A percentile compares a stretch with the other conserved stretches of the same genome.
Conservation (phyloP, 2,113 vertebrate genomes). For the Steatornis caripensis region DNA sequence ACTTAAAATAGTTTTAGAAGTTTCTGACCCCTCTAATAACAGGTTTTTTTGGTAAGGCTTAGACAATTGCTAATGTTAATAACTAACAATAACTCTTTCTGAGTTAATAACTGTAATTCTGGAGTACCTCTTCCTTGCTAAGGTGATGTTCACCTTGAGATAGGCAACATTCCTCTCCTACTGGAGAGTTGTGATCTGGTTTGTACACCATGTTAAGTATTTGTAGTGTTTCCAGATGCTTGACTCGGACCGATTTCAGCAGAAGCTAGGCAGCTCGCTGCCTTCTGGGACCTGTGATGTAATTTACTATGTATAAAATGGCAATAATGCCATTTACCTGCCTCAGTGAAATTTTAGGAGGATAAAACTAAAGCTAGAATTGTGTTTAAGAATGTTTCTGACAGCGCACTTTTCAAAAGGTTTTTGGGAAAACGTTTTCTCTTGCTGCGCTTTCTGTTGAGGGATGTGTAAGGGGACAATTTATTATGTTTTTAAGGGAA, state of each 20-base stretch:
- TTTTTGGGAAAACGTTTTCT: not conserved
- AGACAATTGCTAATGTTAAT: not conserved
- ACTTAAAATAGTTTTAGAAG: not conserved
- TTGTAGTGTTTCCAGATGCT: not conserved
- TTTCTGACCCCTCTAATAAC: not conserved
- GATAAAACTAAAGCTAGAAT: not conserved
- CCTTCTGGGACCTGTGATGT: not conserved
- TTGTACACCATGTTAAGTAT: not conserved
- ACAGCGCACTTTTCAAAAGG: not conserved
- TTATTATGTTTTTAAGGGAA: not conserved
- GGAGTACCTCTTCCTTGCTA: not conserved
- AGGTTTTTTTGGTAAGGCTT: not conserved
- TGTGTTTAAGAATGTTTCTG: not conserved
- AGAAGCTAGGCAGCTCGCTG: not conserved
- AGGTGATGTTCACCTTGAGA: not conserved
- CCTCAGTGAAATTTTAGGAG: not conserved
- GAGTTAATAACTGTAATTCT: not conserved
- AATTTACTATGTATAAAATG: not conserved
- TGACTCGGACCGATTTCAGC: not conserved
- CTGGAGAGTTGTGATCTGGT: not conserved
- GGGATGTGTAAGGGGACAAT: not conserved
- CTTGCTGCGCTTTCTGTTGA: not conserved
- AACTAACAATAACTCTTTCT: not conserved
- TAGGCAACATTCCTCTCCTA: fast-evolving
- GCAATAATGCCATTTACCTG: not conserved